Conservation (phyloP, 2,797 vertebrate species). For the Denticeps clupeoides region DNA sequence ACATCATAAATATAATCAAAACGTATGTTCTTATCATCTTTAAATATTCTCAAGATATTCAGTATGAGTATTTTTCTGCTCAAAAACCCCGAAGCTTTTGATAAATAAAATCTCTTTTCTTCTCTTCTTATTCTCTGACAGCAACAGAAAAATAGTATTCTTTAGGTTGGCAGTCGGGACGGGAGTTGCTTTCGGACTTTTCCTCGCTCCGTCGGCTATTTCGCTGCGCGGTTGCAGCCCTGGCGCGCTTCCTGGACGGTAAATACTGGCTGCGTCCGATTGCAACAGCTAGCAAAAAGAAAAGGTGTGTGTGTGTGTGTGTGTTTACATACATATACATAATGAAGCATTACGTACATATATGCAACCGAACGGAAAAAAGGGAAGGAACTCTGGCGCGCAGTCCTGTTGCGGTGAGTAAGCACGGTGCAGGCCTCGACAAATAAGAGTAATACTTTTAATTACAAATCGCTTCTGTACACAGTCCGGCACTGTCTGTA, state of each 20-base stretch:
- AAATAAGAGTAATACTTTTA: slow-evolving; percentile 68
- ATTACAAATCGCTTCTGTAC: slow-evolving; percentile 74
- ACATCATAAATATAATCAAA: slow-evolving; percentile 34
- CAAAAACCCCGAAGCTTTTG: slow-evolving; percentile 40
- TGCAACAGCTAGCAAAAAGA: slow-evolving; percentile 57
- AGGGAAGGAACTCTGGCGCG: slow-evolving; percentile 45
- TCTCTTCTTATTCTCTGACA: slow-evolving; percentile 29
- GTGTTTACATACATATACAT: slow-evolving; percentile 59
- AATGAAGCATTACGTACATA: slow-evolving; percentile 66
- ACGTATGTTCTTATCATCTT: slow-evolving; percentile 33
- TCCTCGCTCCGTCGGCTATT: slow-evolving; percentile 32
- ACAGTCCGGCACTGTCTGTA: slow-evolving; percentile 55
- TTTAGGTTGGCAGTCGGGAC: slow-evolving; percentile 44
- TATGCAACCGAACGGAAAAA: slow-evolving; percentile 54
- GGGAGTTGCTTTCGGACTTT: slow-evolving; percentile 30
- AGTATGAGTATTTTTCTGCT: slow-evolving; percentile 38
- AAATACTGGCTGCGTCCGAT: slow-evolving; percentile 54
- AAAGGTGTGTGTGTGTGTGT: slow-evolving; percentile 51
- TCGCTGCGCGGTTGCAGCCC: slow-evolving; percentile 43
- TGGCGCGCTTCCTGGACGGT: slow-evolving; percentile 46
- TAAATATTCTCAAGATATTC: slow-evolving; percentile 41
- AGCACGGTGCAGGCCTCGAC: slow-evolving; percentile 67
- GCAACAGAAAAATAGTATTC: slow-evolving; percentile 50
- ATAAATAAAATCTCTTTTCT: slow-evolving; percentile 50
- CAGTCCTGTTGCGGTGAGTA: slow-evolving; percentile 54